Evolutionary conservation across 2,113 vertebrate genomes (phyloP).

Genomic region (Deroptyus accipitrinus): DNA sequence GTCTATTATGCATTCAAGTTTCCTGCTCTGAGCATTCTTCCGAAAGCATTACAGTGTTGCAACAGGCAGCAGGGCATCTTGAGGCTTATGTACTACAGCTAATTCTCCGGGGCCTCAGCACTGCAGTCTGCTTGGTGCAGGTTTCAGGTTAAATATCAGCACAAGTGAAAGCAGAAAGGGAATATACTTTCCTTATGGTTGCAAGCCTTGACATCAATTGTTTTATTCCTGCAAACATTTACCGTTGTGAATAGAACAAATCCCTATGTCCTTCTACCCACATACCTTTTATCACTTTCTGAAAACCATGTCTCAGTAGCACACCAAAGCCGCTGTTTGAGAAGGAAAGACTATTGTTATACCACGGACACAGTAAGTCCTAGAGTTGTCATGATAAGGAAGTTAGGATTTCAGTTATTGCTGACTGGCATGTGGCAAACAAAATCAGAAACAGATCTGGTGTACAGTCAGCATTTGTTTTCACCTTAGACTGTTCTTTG

Average conservation of each 20-base stretch:
- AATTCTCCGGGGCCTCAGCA: background rate
- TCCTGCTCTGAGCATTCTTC: background rate
- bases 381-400: background rate
- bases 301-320: background rate
- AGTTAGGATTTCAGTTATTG: background rate
- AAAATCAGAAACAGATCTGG: background rate
- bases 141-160: background rate
- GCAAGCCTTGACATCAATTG: background rate
- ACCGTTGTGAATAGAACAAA: background rate
- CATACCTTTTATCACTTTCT: background rate
- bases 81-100: accelerated
- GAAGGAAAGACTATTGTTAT: background rate
- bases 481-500: background rate
- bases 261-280: background rate
- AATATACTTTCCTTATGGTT: background rate
- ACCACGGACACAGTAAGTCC: background rate
- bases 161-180: background rate
- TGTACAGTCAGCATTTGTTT: background rate
- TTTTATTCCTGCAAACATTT: conserved; percentile 4
- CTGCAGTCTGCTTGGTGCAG: background rate
- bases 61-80: background rate
- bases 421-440: background rate
- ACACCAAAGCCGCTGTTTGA: background rate
- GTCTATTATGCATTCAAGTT: background rate
- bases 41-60: background rate